A percentile compares a stretch with the other conserved stretches of the same genome.
Conservation (phyloP, 1,140 invertebrate species). For the Drosophila pseudoobscura region DNA sequence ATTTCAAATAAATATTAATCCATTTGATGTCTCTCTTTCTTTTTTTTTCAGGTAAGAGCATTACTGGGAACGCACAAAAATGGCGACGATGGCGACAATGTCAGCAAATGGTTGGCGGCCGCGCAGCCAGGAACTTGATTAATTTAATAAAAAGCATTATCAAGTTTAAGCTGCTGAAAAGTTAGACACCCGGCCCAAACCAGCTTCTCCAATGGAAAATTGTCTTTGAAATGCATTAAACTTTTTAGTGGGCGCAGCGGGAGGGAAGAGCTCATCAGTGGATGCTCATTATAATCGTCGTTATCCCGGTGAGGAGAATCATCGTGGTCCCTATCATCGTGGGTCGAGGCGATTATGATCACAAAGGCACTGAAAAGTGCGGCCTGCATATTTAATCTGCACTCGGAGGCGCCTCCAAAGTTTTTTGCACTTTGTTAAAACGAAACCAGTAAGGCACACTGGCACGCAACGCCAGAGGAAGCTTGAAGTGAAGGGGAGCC, state of each 20-base stretch:
- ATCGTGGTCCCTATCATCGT: conserved; percentile 41
- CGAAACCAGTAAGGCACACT: conserved; percentile 31
- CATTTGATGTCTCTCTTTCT: too few relatives aligned
- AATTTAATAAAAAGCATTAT: conserved; percentile 68
- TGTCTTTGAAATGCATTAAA: conserved; percentile 56
- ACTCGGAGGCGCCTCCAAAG: conserved; percentile 51
- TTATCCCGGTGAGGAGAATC: conserved; percentile 30
- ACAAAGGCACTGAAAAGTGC: conserved; percentile 19
- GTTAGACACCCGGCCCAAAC: conserved; percentile 18
- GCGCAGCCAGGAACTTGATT: conserved; percentile 36
- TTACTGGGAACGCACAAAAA: too few relatives aligned
- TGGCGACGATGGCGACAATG: too few relatives aligned
- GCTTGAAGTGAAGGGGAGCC: neutral
- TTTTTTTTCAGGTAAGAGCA: too few relatives aligned
- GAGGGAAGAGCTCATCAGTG: conserved; percentile 15
- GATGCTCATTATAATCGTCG: conserved; percentile 19
- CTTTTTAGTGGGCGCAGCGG: conserved; percentile 22
- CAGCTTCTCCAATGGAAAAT: neutral
- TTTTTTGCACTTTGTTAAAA: conserved; percentile 65
- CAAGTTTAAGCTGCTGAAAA: conserved; percentile 35
- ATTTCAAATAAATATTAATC: too few relatives aligned
- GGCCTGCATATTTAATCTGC: conserved; percentile 76
- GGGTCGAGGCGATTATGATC: conserved; percentile 4
- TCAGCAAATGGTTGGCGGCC: too few relatives aligned
- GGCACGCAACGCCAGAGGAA: conserved; percentile 18